Evolutionary conservation across 2,888 invertebrate species (phyloP).

Genomic region (Invenusta paracnida): DNA sequence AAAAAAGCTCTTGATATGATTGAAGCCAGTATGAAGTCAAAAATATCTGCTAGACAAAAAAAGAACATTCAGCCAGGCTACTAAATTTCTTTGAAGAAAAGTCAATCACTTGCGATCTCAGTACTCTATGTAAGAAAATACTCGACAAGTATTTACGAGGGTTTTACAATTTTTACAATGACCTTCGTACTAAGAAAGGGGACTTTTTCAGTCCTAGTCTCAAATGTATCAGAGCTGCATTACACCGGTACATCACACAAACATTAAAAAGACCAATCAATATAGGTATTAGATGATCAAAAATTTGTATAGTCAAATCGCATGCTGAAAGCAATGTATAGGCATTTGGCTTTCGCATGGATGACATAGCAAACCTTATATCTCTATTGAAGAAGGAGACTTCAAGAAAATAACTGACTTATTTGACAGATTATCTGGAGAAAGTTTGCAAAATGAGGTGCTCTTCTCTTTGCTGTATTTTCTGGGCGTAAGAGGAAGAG

Average conservation of each 20-base stretch:
- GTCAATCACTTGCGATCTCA: too few species aligned
- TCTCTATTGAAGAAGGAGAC: neutral
- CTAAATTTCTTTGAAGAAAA: too few species aligned
- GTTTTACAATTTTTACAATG: too few species aligned
- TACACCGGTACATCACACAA: conserved; percentile 13
- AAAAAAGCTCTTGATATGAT: neutral
- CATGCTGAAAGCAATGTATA: neutral
- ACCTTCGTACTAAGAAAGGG: too few species aligned
- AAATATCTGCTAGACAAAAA: too few species aligned
- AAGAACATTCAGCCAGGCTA: too few species aligned
- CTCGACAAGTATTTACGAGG: too few species aligned
- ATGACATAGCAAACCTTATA: conserved; percentile 8
- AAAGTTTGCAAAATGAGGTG: conserved; percentile 17
- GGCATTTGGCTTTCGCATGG: conserved; percentile 4
- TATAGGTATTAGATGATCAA: conserved; percentile 8
- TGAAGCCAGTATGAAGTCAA: too few species aligned
- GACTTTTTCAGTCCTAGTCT: too few species aligned
- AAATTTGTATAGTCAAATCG: conserved; percentile 9
- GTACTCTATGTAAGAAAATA: too few species aligned
- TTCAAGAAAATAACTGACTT: conserved; percentile 18
- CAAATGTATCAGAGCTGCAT: conserved; percentile 26
- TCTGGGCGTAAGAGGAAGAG: neutral
- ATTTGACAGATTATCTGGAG: conserved; percentile 19
- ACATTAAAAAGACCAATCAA: conserved; percentile 17
- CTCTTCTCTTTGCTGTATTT: neutral